A percentile compares a stretch with the other conserved stretches of the same genome.
phyloP scores from a whole-genome alignment of 2,888 invertebrate species.

The Mimachlamys varia region DNA sequence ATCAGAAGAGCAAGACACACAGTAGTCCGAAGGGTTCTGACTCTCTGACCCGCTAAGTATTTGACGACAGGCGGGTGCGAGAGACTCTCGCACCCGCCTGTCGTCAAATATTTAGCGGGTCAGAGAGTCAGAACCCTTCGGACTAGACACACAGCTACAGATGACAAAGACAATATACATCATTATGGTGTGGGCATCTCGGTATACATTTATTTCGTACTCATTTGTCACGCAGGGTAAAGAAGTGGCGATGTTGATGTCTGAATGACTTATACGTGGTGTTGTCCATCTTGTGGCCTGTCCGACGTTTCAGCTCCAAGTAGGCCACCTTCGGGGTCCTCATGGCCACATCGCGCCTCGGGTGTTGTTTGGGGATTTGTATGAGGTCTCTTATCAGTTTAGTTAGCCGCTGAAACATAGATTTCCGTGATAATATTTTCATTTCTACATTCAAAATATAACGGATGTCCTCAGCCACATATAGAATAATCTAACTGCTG shows the following conservation, averaged over 20 bases:
- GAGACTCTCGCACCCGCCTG: too few species aligned
- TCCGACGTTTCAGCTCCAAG: conserved; percentile 50
- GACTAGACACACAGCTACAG: too few species aligned
- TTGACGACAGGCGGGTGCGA: too few species aligned
- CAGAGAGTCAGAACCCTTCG: too few species aligned
- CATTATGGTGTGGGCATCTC: neutral
- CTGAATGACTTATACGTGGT: conserved; percentile 48
- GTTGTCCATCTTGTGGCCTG: conserved; percentile 46
- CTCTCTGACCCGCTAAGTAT: too few species aligned
- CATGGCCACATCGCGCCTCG: conserved; percentile 44
- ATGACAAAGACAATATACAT: too few species aligned
- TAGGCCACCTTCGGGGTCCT: conserved; percentile 50
- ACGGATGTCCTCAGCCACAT: too few species aligned
- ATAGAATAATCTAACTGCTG: too few species aligned
- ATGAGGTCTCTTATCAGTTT: conserved; percentile 46
- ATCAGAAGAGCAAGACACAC: too few species aligned
- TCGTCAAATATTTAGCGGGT: too few species aligned
- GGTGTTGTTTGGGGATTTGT: conserved; percentile 35
- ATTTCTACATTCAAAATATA: too few species aligned
- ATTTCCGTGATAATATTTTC: neutral
- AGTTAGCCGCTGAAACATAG: conserved; percentile 41
- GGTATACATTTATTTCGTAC: neutral
- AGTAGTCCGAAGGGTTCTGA: too few species aligned
- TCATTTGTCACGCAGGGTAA: conserved; percentile 32
- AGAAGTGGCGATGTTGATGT: conserved; percentile 45